Percentiles rank a stretch among this genome's conserved stretches.
Evolutionary conservation across 2,113 vertebrate genomes (phyloP).

Genomic region (Oryzias javanicus): DNA sequence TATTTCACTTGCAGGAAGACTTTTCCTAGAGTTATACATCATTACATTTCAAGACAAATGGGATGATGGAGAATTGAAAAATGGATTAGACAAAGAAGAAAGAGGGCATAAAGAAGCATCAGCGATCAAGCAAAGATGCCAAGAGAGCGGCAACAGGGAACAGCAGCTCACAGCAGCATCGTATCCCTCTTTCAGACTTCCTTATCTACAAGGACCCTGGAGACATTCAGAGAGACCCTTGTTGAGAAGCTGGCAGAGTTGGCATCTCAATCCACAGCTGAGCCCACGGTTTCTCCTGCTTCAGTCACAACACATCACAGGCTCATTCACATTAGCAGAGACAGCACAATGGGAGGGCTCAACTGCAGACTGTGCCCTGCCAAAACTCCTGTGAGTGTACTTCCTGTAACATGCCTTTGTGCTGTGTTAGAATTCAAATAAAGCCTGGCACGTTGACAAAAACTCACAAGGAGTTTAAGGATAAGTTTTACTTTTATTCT

Average conservation of each 20-base stretch:
- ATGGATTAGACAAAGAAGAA: no score
- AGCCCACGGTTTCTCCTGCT: not conserved
- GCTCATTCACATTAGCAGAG: constrained; percentile 2
- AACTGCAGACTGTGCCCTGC: not conserved
- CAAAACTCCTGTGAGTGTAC: not conserved
- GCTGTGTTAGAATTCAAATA: not conserved
- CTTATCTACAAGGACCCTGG: not conserved
- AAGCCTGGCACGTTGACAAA: not conserved
- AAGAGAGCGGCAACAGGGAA: no score
- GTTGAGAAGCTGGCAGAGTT: not conserved
- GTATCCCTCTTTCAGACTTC: no score
- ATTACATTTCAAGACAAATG: no score
- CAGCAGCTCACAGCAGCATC: no score
- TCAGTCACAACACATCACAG: not conserved
- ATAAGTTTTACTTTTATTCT: not conserved
- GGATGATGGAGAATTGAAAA: no score
- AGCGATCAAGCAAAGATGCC: no score
- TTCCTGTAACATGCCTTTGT: not conserved
- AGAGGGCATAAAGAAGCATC: no score
- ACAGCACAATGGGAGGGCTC: constrained; percentile 1
- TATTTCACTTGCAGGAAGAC: no score
- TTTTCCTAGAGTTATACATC: no score
- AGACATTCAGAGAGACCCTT: not conserved
- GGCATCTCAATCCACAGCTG: not conserved
- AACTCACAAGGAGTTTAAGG: not conserved